Base-by-base conservation (phyloP, 2,113 vertebrate genomes). In the Alectura lathami region DNA sequence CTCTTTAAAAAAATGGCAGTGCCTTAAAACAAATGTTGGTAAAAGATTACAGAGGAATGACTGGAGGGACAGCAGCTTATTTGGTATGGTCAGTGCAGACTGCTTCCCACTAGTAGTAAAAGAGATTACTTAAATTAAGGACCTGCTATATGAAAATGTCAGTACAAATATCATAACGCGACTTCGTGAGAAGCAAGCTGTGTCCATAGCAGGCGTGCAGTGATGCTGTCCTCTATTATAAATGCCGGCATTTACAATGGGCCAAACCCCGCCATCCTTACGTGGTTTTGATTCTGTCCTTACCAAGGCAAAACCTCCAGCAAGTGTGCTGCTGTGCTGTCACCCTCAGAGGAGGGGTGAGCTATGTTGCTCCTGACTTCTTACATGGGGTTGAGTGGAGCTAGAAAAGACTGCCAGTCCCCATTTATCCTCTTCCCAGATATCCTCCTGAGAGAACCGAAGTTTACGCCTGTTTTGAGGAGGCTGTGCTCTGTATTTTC, bases 301-400 rank as follows among this genome's bases (percentile, higher is more conserved):
- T 79, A 56, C 56, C 69, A 42, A 87, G 30, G 42, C 67, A 70
- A 50, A 87, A 27, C 29, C 45, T 87, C 30, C 45, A 87, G n/a
- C 22, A 80, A 63, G 20, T 1, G 0, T 56, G 21, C 29, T 30
- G 36, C 17, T 5, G 16, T n/a, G n/a, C n/a, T n/a, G n/a, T n/a
- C n/a, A n/a, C n/a, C 13, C 13, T 54, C 17, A 34, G 68, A 74
- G 64, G 9, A 54, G 38, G 15, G 56, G 66, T 64, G 14, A 32
- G 62, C 30, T 62, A 15, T 57, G 10, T 47, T 42, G 4, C n/a
- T 75, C 23, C 34, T 63, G 15, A 43, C 40, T 62, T 85, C 43
- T 62, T 83, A 17, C 0, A 0, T n/a, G 40, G 47, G 63, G 6
- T 48, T 89, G 21, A 22, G 2, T 7, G 56, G 47, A 81, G 43